Evolutionary conservation across 2,888 invertebrate genomes (phyloP).

Genomic region (Epistrophe eligans): DNA sequence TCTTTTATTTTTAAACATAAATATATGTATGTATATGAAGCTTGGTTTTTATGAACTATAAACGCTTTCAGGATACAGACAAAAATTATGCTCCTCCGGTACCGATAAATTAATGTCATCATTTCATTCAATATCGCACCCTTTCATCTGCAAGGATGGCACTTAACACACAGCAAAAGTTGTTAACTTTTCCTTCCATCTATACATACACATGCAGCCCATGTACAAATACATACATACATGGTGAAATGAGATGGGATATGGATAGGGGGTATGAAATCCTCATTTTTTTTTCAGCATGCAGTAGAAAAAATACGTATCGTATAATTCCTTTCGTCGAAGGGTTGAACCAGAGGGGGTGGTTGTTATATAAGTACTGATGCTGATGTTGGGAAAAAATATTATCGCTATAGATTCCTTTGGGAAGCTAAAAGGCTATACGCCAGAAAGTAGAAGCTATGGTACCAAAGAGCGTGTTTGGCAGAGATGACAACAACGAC

Average conservation of each 20-base stretch:
- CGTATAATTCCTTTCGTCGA: constrained; percentile 51
- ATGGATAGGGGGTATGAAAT: neutral
- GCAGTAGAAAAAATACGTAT: constrained; percentile 16
- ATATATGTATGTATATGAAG: neutral
- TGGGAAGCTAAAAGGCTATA: constrained; percentile 27
- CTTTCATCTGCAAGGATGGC: constrained; percentile 67
- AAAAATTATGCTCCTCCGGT: constrained; percentile 52
- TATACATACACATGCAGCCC: neutral
- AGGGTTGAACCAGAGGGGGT: constrained; percentile 16
- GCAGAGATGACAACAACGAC: constrained; percentile 5
- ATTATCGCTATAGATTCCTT: constrained; percentile 54
- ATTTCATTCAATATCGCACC: constrained; percentile 69
- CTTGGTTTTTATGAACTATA: constrained; percentile 27
- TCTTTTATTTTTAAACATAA: neutral
- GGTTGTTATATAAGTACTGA: constrained; percentile 37
- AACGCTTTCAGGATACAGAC: constrained; percentile 34
- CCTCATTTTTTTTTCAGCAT: constrained; percentile 5
- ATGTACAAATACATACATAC: no score
- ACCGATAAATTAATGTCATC: constrained; percentile 74
- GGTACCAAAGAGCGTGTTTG: constrained; percentile 23
- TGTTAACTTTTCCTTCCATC: constrained; percentile 63
- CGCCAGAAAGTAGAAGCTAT: constrained; percentile 18
- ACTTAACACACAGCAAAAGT: constrained; percentile 68
- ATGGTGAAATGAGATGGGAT: no score
- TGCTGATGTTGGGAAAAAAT: constrained; percentile 56